Base-by-base conservation (phyloP, 2,888 invertebrate genomes). In the Matsumyia berberina region DNA sequence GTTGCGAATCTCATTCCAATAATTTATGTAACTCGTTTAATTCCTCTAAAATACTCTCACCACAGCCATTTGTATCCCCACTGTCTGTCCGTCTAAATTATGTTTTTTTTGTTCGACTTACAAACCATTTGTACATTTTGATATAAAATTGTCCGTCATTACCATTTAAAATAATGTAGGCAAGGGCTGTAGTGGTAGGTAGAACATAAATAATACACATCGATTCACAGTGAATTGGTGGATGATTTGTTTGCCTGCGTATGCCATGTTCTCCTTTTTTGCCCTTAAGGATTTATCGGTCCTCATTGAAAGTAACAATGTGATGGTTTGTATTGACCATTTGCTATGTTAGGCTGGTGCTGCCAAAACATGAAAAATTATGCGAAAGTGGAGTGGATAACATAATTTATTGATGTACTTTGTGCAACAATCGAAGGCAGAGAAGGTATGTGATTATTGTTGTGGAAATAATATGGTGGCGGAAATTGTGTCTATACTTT, bases 271-370 rank as follows among this genome's bases (percentile, higher is more conserved):
- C 39, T 12, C 7, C 5, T 46, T 17, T 31, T 33, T 29, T 44
- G n/a, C 4, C 2, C 4, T 17, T 5, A 6, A 62, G 24, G 73
- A 80, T 80, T 80, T 80, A 80, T 80, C 60, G 60, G 31, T 9
- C 29, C 19, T 80, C 80, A 80, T 80, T 80, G 62, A 74, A 74
- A 55, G 39, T 74, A 74, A 80, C 55, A 74, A 69, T 55, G 74
- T 79, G 42, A 64, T 49, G 53, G 53, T 39, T 35, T 73, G 58
- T 55, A 67, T 49, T 60, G n/a, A n/a, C n/a, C n/a, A n/a, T n/a
- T n/a, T n/a, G n/a, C n/a, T n/a, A n/a, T n/a, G 73, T 55, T 46
- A 55, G 49, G 39, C 78, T 33, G 51, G 49, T 58, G 24, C 4
- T 64, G 51, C 57, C 31, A 19, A 51, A 24, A n/a, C 29, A 29